Conservation (phyloP, 2,888 invertebrate genomes). For the Nymphalis c-album region DNA sequence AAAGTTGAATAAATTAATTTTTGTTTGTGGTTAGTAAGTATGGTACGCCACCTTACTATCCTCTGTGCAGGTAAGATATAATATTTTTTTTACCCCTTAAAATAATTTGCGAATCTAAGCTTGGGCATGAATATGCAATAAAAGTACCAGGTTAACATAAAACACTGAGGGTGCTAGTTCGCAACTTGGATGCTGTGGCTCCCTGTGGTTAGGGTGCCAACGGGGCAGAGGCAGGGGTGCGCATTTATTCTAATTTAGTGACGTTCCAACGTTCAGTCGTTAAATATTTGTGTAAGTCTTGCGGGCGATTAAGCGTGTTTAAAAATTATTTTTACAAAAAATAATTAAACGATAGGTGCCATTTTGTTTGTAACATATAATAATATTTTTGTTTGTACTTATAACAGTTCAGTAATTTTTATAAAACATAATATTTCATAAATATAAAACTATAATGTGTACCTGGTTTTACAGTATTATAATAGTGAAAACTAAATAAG, state of each 20-base stretch:
- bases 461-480: too few species aligned
- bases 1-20: too few species aligned
- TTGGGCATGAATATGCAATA: constrained; percentile 75
- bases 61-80: too few species aligned
- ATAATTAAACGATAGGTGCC: too few species aligned
- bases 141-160: constrained; percentile 72
- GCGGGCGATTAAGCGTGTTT: constrained; percentile 29
- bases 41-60: too few species aligned
- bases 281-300: constrained; percentile 35
- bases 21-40: too few species aligned
- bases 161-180: constrained; percentile 55
- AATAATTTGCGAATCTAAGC: constrained; percentile 67
- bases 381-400: too few species aligned
- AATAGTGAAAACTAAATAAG: too few species aligned
- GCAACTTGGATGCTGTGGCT: constrained; percentile 72
- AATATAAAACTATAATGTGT: too few species aligned
- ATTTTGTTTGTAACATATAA: neutral
- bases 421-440: too few species aligned
- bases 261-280: constrained; percentile 25
- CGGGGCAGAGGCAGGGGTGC: constrained; percentile 33
- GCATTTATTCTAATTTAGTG: constrained; percentile 15
- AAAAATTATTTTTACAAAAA: constrained; percentile 7
- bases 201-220: constrained; percentile 64
- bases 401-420: too few species aligned
- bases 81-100: too few species aligned